A percentile compares a stretch with the other conserved stretches of the same genome.
Evolutionary conservation across 2,888 invertebrate genomes (phyloP).

Genomic region (Pterobdella sp.): DNA sequence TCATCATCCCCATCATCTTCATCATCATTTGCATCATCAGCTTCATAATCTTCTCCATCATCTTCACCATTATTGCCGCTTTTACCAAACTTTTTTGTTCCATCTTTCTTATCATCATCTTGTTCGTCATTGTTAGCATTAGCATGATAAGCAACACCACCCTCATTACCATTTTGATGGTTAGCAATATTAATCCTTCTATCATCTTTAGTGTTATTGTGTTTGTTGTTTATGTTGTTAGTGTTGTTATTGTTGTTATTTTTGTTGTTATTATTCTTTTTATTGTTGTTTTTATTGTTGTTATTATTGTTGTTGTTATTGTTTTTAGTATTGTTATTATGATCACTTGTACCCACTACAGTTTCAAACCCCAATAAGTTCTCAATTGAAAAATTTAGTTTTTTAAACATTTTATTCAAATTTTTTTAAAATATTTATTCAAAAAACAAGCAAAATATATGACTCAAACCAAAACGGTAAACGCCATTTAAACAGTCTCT

Average conservation of each 20-base stretch:
- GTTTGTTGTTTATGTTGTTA: neutral
- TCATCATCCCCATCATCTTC: neutral
- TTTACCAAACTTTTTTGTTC: neutral
- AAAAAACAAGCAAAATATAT: no score
- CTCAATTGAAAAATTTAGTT: neutral
- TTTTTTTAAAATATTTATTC: no score
- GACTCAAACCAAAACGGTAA: no score
- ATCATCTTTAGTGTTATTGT: constrained; percentile 16
- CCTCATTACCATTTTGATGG: constrained; percentile 27
- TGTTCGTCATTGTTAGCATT: neutral
- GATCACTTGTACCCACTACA: neutral
- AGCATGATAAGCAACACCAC: constrained; percentile 27
- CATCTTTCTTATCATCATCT: constrained; percentile 10
- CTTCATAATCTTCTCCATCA: neutral
- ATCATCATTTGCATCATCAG: neutral
- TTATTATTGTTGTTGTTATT: constrained; percentile 10
- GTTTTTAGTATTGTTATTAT: constrained; percentile 6
- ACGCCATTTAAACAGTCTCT: no score
- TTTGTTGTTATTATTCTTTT: neutral
- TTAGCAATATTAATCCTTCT: constrained; percentile 17
- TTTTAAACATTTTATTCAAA: no score
- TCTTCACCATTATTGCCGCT: neutral
- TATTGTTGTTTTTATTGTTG: constrained; percentile 8
- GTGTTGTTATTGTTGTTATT: constrained; percentile 7
- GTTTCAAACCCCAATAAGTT: neutral